phyloP scores from a whole-genome alignment of 2,113 vertebrate species.

The Bungarus multicinctus region DNA sequence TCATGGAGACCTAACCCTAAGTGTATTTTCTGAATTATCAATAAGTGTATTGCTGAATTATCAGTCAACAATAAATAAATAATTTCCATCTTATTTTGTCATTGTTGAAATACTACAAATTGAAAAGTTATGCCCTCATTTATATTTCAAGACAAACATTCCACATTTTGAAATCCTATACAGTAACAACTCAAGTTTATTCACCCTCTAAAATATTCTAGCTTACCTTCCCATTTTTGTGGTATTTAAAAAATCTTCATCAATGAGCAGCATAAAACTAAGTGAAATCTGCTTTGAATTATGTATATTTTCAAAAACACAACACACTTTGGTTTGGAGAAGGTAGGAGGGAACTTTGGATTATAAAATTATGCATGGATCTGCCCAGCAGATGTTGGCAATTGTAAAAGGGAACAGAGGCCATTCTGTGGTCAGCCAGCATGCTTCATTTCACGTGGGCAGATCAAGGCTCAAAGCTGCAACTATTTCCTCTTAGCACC shows the following conservation, averaged over 20 bases:
- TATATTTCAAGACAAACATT: not conserved
- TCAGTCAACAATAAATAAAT: not conserved
- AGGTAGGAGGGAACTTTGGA: constrained; percentile 33
- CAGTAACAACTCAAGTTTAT: not conserved
- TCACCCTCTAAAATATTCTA: not conserved
- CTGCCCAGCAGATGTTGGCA: constrained; percentile 66
- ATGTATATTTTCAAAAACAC: not conserved
- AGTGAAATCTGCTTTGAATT: constrained; percentile 13
- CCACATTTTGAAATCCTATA: not conserved
- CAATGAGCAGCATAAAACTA: not conserved
- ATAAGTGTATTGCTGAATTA: not conserved
- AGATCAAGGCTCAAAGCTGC: constrained; percentile 65
- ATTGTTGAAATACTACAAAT: not conserved
- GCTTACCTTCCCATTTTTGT: not conserved
- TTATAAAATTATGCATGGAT: constrained; percentile 61
- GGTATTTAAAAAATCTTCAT: constrained; percentile 15
- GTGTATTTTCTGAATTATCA: not conserved
- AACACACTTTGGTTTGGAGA: constrained; percentile 24
- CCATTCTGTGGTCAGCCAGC: constrained; percentile 60
- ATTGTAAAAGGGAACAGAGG: constrained; percentile 63
- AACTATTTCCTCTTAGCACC: constrained; percentile 64
- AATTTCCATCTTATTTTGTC: not conserved
- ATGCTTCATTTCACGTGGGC: constrained; percentile 60
- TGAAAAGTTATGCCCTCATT: not conserved
- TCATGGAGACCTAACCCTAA: no score